Base-by-base conservation (phyloP, 2,113 vertebrate genomes). In the Tragelaphus buxtoni region DNA sequence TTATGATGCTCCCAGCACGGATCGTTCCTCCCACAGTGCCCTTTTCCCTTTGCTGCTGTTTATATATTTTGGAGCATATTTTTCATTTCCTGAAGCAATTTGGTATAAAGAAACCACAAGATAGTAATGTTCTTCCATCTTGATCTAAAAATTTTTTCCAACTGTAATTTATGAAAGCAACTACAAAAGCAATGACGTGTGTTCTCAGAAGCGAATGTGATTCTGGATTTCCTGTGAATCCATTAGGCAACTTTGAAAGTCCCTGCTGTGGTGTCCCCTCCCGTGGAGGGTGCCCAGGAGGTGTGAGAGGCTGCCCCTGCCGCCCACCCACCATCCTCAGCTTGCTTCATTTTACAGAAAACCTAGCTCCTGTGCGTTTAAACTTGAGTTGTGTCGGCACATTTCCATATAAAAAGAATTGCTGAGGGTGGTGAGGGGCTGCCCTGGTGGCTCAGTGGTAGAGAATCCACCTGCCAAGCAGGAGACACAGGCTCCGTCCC, bases 31-130 rank as follows among this genome's bases (percentile, higher is more conserved):
- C 53, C 42, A 2, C 3, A n/a, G 72, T 2, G 32, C 72, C 32
- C 58, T 47, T 49, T 53, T 51, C 58, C 9, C 32, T 88, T 16
- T 35, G 13, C 49, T 53, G 55, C 83, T 55, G 3, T 83, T 42
- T 51, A 45, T 65, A 26, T 63, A 4, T 30, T 72, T 81, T 53
- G n/a, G 3, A 89, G 51, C 45, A 4, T n/a, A 22, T 45, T 74
- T 92, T 91, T 95, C 76, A 92, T 95, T 87, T 89, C 80, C 42
- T 58, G 30, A 82, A 93, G 35, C 39, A 83, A 1, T 82, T 89
- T 88, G 87, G 24, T 79, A 14, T 35, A 88, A 85, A 86, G 56
- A 69, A 84, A 84, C 13, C 18, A 81, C 53, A 77, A 87, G 81
- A 72, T 45, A 65, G 20, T 82, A 61, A 47, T 42, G 26, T 61